These are phyloP conservation scores for Vimba vimba DNA, from an alignment of 2,113 vertebrate species.

Conservation along the genomic window DNA sequence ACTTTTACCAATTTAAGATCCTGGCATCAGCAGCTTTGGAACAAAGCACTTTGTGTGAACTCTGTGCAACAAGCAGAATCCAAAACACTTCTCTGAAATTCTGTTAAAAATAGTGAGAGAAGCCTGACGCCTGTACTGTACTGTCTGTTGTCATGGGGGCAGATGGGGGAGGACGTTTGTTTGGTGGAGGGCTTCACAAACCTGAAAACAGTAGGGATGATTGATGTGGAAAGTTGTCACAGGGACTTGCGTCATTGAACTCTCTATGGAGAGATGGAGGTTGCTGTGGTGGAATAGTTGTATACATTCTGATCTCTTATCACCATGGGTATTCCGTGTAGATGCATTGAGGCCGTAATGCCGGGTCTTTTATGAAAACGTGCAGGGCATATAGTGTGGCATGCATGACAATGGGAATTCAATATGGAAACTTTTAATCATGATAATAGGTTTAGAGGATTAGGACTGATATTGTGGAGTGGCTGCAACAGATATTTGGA, in stretches of 20 bases:
- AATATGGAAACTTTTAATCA: constrained; percentile 34
- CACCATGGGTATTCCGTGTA: neutral
- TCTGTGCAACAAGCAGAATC: constrained; percentile 60
- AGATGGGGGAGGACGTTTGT: constrained; percentile 58
- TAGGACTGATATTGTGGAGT: neutral
- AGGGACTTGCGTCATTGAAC: constrained; percentile 44
- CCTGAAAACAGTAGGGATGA: constrained; percentile 66
- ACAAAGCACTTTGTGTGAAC: constrained; percentile 59
- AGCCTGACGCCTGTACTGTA: constrained; percentile 55
- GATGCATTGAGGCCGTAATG: neutral
- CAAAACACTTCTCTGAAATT: constrained; percentile 84
- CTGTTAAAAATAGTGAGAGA: constrained; percentile 87
- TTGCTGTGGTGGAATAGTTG: neutral
- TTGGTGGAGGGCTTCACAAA: constrained; percentile 50
- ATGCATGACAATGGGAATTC: neutral
- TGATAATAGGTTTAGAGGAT: neutral
- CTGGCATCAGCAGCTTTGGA: constrained; percentile 61
- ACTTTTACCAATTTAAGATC: constrained; percentile 65
- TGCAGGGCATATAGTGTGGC: neutral
- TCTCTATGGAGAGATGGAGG: constrained; percentile 35
- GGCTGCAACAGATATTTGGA: neutral
- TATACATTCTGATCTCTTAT: constrained; percentile 39
- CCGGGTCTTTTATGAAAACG: neutral
- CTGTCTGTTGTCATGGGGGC: constrained; percentile 56
- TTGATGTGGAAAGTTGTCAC: constrained; percentile 66